Evolutionary conservation across 2,113 vertebrate genomes (phyloP), one percentile per base, ranked within the genome.

Genomic region (Pelecanoides urinatrix): DNA sequence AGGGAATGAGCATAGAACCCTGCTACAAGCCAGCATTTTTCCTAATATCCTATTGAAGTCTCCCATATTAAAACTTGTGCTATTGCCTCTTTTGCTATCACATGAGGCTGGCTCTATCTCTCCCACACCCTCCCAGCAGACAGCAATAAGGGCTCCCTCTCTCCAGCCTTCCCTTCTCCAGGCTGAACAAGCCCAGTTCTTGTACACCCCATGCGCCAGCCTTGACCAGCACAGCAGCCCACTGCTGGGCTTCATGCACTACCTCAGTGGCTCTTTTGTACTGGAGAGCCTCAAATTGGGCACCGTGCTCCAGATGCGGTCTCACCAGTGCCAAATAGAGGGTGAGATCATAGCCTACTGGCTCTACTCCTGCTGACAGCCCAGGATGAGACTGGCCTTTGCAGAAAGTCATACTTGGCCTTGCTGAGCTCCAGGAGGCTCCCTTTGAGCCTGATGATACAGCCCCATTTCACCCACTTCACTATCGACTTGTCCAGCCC

Each of bases 171-270:
- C 65, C 44, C 26, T 89, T 44, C 49, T 44, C 11, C 50, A 45
- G 44, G 8, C 36, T 20, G 36, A 45, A 5, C 18, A 38, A 66
- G 15, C 17, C 50, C 42, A 27, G 17, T n/a, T 27, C 26, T 27
- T 3, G 2, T 30, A 30, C 15, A 29, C 11, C 15, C 15, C 25
- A 22, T 50, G 29, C 42, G 29, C 30, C 40, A 55, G 32, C 42
- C 47, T 4, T 16, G 22, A 40, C 23, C 50, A 50, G 25, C 44
- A 26, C 8, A 1, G 36, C 7, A 11, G 19, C 16, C 13, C 34
- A 13, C 13, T 0, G 0, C 32, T 63, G 42, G 21, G 29, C 36
- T 63, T 27, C 0, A 1, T 34, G 3, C 27, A 50, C 27, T 34
- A 44, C 23, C 62, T 86, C 25, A n/a, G 13, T 3, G 11, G 2